Evolutionary conservation across 2,113 vertebrate species (phyloP), one percentile per base, ranked within the genome.

Genomic region (Oryzias celebensis): DNA sequence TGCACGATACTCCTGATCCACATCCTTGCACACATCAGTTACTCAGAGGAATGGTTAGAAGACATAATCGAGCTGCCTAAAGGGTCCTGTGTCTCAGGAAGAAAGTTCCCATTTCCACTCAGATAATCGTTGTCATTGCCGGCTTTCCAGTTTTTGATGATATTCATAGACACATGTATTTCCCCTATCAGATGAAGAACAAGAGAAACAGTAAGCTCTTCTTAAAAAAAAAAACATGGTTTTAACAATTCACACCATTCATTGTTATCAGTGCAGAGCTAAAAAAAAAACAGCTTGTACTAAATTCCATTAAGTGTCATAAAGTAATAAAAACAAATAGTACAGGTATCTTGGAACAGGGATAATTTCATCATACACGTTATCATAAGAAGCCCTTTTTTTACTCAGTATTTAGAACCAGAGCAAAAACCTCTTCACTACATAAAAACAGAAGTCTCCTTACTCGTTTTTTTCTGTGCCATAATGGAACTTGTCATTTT

Each of bases 61-160:
- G 67, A 71, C 82, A 87, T 85, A 14, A 80, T 64, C 3, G 85
- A 88, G 78, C 90, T 91, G 26, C 90, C 87, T 46, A 91, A 82
- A 46, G 87, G 87, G 66, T 87, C 72, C 64, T 89, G 90, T 14
- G 79, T 54, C 16, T 56, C 44, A 4, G 87, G 91, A 22, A 42
- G 66, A 15, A 68, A 77, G 62, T 69, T 76, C 52, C 24, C 67
- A 41, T 42, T 15, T 52, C 26, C 36, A 2, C 24, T 50, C 36
- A 51, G 69, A 58, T 49, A 8, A 16, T 67, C 75, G n/a, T 80
- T 73, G 5, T 68, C 63, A 1, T 31, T 14, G 13, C 62, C 62
- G 14, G 42, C 52, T 41, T 53, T 82, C 65, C 62, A 61, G 50
- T 8, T 65, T 52, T 43, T 73, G n/a, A 26, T 17, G 42, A 69